These are phyloP conservation scores for Hucho hucho DNA, from an alignment of 2,113 vertebrate genomes.

Conservation along the genomic window DNA sequence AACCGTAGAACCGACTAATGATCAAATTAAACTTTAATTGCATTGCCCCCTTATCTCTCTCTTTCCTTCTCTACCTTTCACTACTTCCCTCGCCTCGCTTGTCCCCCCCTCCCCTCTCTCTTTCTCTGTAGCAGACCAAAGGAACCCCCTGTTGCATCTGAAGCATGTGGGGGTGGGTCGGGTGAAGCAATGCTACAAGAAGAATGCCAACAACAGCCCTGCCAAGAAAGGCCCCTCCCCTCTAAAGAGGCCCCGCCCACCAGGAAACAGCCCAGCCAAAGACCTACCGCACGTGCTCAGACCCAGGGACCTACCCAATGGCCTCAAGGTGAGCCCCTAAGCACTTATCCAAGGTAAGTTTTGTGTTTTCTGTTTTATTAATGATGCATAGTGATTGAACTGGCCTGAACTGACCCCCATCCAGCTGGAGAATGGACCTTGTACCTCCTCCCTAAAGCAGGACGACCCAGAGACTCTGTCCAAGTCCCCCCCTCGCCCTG, in stretches of 20 bases:
- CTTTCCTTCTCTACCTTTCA: conserved; percentile 3
- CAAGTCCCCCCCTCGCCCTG: conserved; percentile 59
- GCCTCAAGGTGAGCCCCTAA: conserved; percentile 72
- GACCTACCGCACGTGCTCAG: conserved; percentile 66
- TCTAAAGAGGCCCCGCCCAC: conserved; percentile 74
- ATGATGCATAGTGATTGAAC: neutral
- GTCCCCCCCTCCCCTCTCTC: neutral
- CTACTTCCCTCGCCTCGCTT: neutral
- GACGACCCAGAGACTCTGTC: conserved; percentile 48
- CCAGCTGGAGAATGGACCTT: conserved; percentile 78
- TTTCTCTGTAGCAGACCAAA: conserved; percentile 72
- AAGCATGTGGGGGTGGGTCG: conserved; percentile 75
- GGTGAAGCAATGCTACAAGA: conserved; percentile 83
- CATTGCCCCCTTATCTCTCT: neutral
- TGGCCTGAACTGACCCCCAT: neutral
- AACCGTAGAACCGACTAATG: neutral
- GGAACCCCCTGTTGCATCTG: conserved; percentile 81
- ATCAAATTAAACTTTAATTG: neutral
- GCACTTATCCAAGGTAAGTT: neutral
- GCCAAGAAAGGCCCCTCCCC: conserved; percentile 82
- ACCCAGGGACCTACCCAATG: conserved; percentile 64
- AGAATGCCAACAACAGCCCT: conserved; percentile 73
- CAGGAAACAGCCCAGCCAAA: conserved; percentile 80
- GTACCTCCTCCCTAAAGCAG: conserved; percentile 65
- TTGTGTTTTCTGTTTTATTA: neutral